phyloP scores from a whole-genome alignment of 2,888 invertebrate genomes.

The Cabera pusaria region DNA sequence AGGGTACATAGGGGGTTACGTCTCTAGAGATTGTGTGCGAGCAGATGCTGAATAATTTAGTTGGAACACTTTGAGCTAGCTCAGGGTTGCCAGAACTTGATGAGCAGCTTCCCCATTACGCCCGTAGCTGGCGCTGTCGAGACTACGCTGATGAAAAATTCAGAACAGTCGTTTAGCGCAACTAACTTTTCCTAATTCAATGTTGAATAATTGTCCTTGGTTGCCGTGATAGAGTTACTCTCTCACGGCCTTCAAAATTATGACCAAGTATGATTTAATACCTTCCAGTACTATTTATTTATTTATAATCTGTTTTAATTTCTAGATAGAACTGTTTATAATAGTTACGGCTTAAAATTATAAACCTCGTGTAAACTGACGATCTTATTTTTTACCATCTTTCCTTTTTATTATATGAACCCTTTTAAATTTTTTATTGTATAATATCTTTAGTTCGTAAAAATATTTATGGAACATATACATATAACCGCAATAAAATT shows the following conservation, averaged over 20 bases:
- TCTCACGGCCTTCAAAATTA: too few relatives aligned
- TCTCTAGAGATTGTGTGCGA: conserved; percentile 44
- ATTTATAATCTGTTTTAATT: too few relatives aligned
- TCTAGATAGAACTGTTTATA: too few relatives aligned
- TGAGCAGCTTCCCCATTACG: conserved; percentile 32
- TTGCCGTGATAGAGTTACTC: too few relatives aligned
- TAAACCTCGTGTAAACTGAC: too few relatives aligned
- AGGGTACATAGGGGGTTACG: conserved; percentile 30
- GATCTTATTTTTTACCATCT: too few relatives aligned
- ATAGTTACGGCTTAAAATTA: too few relatives aligned
- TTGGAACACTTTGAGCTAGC: conserved; percentile 47
- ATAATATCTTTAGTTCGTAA: too few relatives aligned
- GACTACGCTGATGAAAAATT: conserved; percentile 1
- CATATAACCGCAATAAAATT: neutral
- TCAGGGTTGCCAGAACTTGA: conserved; percentile 33
- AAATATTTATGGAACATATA: neutral
- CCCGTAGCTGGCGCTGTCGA: neutral
- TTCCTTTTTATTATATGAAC: too few relatives aligned
- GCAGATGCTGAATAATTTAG: conserved; percentile 64
- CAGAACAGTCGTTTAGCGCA: neutral
- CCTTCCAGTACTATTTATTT: too few relatives aligned
- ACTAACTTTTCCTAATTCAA: neutral
- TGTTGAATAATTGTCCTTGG: neutral
- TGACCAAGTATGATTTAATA: too few relatives aligned
- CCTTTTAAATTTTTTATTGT: too few relatives aligned